phyloP scores from a whole-genome alignment of 2,888 invertebrate genomes.

The Danaus chrysippus region DNA sequence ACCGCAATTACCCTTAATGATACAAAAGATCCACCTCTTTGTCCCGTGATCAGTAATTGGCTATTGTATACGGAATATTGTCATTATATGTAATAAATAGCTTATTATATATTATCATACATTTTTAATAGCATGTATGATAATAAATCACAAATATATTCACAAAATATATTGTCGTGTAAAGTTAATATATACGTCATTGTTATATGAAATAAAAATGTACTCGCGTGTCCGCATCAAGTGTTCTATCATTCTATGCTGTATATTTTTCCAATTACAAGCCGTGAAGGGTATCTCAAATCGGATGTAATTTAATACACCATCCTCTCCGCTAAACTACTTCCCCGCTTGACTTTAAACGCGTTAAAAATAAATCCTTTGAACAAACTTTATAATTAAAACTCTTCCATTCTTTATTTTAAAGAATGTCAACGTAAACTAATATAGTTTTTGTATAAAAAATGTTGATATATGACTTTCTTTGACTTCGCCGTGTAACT shows the following conservation, averaged over 20 bases:
- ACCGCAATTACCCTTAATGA: slow-evolving; percentile 29
- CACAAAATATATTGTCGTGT: no score
- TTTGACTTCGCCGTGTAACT: no score
- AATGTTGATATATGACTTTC: no score
- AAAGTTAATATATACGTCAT: no score
- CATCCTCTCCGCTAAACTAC: background rate
- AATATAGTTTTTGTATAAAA: no score
- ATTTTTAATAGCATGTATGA: no score
- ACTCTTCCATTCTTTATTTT: background rate
- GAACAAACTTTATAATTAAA: background rate
- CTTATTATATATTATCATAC: no score
- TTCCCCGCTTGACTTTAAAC: background rate
- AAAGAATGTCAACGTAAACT: background rate
- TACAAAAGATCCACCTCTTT: slow-evolving; percentile 25
- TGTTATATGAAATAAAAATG: no score
- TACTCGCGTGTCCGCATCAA: no score
- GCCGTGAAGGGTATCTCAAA: background rate
- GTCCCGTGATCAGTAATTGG: slow-evolving; percentile 20
- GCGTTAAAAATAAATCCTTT: background rate
- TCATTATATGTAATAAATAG: slow-evolving; percentile 2
- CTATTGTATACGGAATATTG: slow-evolving; percentile 6
- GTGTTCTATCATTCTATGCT: no score
- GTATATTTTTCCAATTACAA: background rate
- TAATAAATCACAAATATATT: no score
- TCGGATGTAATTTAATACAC: background rate